Conservation (phyloP, 2,888 invertebrate species). For the Orthosia incerta region DNA sequence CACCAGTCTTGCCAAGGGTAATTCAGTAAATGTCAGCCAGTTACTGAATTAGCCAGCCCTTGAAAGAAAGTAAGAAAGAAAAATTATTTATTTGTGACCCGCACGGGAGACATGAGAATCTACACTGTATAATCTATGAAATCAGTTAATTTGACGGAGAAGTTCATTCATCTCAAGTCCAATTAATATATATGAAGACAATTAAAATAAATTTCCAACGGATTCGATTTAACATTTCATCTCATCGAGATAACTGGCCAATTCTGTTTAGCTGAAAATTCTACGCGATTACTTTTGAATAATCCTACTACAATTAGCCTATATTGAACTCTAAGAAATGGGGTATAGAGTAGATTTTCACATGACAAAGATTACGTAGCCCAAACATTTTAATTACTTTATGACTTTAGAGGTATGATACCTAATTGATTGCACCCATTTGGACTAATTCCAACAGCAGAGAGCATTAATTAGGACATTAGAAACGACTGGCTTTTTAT, state of each 20-base stretch:
- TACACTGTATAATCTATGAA: too few species aligned
- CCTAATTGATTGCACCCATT: constrained; percentile 36
- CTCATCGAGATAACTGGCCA: constrained; percentile 34
- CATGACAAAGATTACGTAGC: neutral
- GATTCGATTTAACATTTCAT: constrained; percentile 46
- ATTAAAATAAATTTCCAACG: constrained; percentile 22
- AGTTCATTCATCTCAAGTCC: neutral
- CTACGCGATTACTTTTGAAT: constrained; percentile 27
- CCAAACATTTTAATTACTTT: constrained; percentile 38
- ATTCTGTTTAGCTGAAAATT: constrained; percentile 40
- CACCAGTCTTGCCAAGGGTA: too few species aligned
- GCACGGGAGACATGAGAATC: too few species aligned
- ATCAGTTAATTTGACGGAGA: neutral
- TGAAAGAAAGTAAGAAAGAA: too few species aligned
- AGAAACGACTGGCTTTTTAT: constrained; percentile 40
- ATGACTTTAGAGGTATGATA: constrained; percentile 3
- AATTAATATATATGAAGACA: constrained; percentile 15
- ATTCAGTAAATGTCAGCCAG: too few species aligned
- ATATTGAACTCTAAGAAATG: neutral
- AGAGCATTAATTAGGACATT: constrained; percentile 53
- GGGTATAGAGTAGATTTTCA: neutral
- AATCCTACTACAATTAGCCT: neutral
- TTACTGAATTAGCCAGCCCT: too few species aligned
- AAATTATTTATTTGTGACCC: too few species aligned
- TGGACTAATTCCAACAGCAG: constrained; percentile 34